phyloP scores from a whole-genome alignment of 2,113 vertebrate species.

The Heliornis fulica region DNA sequence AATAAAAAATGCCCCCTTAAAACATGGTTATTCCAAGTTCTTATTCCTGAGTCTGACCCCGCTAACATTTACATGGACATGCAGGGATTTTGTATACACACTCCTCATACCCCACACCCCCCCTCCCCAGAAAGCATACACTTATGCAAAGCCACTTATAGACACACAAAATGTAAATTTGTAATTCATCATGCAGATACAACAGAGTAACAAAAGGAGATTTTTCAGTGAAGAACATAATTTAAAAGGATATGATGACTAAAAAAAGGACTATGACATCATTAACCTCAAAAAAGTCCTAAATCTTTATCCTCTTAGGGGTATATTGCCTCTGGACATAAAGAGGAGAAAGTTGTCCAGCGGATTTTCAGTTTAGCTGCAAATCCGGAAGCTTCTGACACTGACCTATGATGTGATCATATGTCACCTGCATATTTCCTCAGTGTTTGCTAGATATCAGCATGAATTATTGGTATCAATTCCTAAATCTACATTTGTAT shows the following conservation, averaged over 20 bases:
- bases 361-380: slow-evolving; percentile 9
- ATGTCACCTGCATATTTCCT: background rate
- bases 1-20: too few species aligned
- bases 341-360: background rate
- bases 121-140: background rate
- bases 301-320: too few species aligned
- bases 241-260: background rate
- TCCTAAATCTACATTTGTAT: background rate
- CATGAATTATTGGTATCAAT: background rate
- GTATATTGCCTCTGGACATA: too few species aligned
- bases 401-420: background rate
- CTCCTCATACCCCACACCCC: too few species aligned
- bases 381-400: background rate
- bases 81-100: too few species aligned
- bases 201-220: background rate
- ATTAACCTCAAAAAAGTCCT: background rate
- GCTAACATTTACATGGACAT: too few species aligned
- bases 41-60: too few species aligned
- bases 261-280: background rate
- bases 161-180: background rate
- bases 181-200: background rate
- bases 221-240: background rate
- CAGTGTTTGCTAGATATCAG: background rate
- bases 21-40: too few species aligned
- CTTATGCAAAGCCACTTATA: background rate